These are phyloP conservation scores for Diacarnus erythraeanus DNA, from an alignment of 37 sponge, comb jelly and placozoan genomes.

Conservation along the genomic window DNA sequence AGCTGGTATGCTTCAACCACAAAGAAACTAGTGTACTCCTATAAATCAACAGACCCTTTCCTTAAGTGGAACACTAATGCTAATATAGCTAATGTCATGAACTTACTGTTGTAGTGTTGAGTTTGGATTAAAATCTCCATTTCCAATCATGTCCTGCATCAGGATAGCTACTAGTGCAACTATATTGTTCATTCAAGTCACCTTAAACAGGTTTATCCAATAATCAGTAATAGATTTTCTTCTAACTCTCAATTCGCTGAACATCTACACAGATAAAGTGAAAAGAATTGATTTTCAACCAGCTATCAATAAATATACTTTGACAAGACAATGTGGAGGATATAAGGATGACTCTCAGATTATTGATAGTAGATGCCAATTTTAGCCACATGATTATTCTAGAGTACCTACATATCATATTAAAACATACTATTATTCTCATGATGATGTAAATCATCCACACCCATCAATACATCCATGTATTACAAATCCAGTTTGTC, in stretches of 20 bases:
- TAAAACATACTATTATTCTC: neutral
- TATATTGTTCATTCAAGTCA: neutral
- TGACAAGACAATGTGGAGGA: neutral
- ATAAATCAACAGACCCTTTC: too few relatives aligned
- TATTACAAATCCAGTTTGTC: conserved; percentile 49
- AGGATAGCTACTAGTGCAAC: too few relatives aligned
- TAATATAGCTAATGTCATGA: too few relatives aligned
- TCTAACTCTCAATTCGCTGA: too few relatives aligned
- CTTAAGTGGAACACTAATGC: neutral
- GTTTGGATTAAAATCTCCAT: conserved; percentile 28
- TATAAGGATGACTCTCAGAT: conserved; percentile 23
- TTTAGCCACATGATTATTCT: conserved; percentile 41
- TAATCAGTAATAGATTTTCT: conserved; percentile 7
- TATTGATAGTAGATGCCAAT: conserved; percentile 34
- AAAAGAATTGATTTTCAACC: neutral
- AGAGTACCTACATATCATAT: conserved; percentile 19
- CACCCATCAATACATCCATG: conserved; percentile 65
- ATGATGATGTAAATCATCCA: neutral
- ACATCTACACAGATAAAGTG: neutral
- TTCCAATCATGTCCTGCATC: conserved; percentile 16
- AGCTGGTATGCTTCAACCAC: too few relatives aligned
- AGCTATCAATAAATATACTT: neutral
- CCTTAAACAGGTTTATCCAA: conserved; percentile 30
- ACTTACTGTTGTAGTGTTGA: conserved; percentile 3
- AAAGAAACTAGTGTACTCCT: too few relatives aligned